Evolutionary conservation across 2,113 vertebrate species (phyloP), one percentile per base, ranked within the genome.

Genomic region (Barbus barbus): DNA sequence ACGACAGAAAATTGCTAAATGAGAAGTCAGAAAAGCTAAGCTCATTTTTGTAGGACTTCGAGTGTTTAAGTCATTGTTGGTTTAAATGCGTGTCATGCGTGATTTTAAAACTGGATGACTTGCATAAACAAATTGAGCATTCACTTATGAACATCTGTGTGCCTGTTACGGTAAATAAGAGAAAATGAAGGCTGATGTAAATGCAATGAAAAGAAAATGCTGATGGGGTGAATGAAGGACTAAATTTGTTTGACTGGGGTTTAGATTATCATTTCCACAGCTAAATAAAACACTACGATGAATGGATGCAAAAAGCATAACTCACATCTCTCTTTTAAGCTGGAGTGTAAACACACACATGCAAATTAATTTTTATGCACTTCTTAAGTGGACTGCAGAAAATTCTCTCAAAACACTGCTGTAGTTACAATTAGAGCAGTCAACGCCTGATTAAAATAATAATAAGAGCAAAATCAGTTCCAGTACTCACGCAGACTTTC

Each of bases 401-500:
- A n/a, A n/a, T n/a, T n/a, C 22, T 73, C 13, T 36, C 8, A 1
- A 44, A 44, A 44, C 41, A 44, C 41, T 44, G 41, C 9, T 44
- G 41, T 12, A 44, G 36, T 9, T 2, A 12, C 38, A 73, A 46
- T 73, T 61, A 61, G 9, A 38, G 51, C 9, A 38, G 31, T 78
- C 20, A 38, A 22, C 7, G 75, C 38, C 12, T 38, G 9, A 36
- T 16, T 26, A 14, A 79, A 78, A 73, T 20, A 6, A 13, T 12
- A 60, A 78, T 3, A 26, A 61, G 36, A 44, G 56, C 13, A 63
- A 44, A 24, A 3, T 79, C 38, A 48, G 61, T 56, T 82, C 60
- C 5, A n/a, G 5, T 31, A 94, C 98, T 98, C 95, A 99, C 98
- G 97, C 97, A 0, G 97, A 97, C 93, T 96, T 99, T 82, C 98